Base-by-base conservation (phyloP, 2,113 vertebrate species). In the Mirounga angustirostris region DNA sequence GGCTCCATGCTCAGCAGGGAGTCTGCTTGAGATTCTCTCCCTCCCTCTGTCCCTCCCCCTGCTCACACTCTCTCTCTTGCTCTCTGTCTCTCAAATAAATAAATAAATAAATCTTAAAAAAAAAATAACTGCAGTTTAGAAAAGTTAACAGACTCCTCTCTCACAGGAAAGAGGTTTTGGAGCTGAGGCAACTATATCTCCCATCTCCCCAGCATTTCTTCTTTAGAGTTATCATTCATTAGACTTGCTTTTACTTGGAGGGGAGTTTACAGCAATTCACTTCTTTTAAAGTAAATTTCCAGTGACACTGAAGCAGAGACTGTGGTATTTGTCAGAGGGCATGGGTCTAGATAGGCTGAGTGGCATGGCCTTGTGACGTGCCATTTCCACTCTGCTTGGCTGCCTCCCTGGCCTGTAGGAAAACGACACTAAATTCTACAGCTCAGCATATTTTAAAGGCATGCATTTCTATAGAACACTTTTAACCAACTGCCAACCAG, bases 291-390 rank as follows among this genome's bases (percentile, higher is more conserved):
- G 54, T 13, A 46, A 13, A 18, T 84, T 59, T 79, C 56, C 43
- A 84, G 26, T 26, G 84, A 61, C 9, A 33, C 5, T 30, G 30
- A 58, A 59, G 24, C 54, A 22, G 8, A 46, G 43, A 76, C 21
- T 61, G 14, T 14, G 46, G 36, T 36, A 30, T 16, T 6, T 50
- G 2, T 19, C 58, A 61, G 76, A 84, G 15, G 71, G 4, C 63
- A 1, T 4, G 46, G 59, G 5, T 30, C 40, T 58, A 11, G 18
- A 28, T 11, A 28, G 46, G 18, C 1, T 5, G 4, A 22, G 7
- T 22, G 2, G 36, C 4, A 2, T 21, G 76, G 0, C 90, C 58
- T 16, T 0, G 4, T 3, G 1, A 26, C 0, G 0, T 2, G 15
- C n/a, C 16, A 0, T 1, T 7, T 58, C 33, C 13, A 6, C 18